Percentiles rank a stretch among this genome's conserved stretches.
Evolutionary conservation across 2,113 vertebrate species (phyloP).

Genomic region (Elaphurus davidianus): DNA sequence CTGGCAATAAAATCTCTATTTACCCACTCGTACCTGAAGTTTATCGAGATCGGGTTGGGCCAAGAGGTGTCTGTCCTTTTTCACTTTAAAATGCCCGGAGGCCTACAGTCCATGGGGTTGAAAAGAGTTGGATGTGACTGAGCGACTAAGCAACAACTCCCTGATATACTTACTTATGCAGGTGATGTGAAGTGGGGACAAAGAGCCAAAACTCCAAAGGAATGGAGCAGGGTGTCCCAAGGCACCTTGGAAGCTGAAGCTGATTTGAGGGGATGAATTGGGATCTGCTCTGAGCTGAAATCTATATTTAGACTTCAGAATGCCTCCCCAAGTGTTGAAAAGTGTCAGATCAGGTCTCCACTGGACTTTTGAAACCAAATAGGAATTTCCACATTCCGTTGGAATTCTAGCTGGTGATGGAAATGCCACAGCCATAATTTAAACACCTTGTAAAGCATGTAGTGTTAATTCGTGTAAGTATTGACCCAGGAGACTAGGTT

Average conservation of each 20-base stretch:
- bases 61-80: background rate
- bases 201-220: background rate
- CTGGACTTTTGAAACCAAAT: background rate
- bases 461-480: background rate
- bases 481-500: background rate
- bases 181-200: background rate
- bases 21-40: background rate
- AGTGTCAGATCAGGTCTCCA: background rate
- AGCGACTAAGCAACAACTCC: background rate
- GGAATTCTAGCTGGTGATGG: background rate
- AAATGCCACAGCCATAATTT: background rate
- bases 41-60: background rate
- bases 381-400: background rate
- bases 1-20: background rate
- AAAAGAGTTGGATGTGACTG: background rate
- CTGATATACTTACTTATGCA: background rate
- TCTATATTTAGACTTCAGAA: background rate
- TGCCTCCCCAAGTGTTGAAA: background rate
- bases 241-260: background rate
- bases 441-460: background rate
- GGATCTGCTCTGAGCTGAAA: background rate
- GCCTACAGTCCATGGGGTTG: background rate
- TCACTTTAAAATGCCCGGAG: background rate
- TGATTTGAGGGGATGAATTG: background rate
- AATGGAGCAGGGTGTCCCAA: background rate